These are phyloP conservation scores for Aphelenchoides avenae DNA, from an alignment of 1,140 invertebrate genomes.

Conservation along the genomic window DNA sequence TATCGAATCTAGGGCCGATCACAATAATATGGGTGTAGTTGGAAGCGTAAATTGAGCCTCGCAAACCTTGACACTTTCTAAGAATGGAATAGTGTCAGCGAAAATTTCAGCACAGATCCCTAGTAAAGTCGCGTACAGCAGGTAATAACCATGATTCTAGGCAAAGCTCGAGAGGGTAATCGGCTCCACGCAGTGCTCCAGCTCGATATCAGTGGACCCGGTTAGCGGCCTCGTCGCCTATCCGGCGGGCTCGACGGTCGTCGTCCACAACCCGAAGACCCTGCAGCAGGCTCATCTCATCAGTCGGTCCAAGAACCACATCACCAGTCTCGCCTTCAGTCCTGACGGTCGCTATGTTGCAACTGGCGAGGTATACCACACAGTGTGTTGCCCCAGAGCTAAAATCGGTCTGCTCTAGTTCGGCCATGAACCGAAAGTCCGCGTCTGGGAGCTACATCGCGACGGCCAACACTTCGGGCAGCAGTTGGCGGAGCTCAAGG, in stretches of 20 bases:
- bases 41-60: background rate
- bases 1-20: background rate
- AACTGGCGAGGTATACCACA: constrained; percentile 47
- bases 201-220: constrained; percentile 46
- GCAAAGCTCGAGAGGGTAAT: constrained; percentile 51
- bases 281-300: constrained; percentile 45
- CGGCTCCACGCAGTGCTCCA: constrained; percentile 46
- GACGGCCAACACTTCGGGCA: constrained; percentile 27
- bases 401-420: constrained; percentile 25
- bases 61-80: background rate
- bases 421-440: constrained; percentile 44
- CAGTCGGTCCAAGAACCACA: constrained; percentile 24
- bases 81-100: background rate
- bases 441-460: constrained; percentile 45
- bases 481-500: constrained; percentile 41
- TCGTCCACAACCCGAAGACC: constrained; percentile 37
- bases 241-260: constrained; percentile 57
- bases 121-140: too few species aligned
- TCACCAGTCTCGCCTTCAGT: constrained; percentile 44
- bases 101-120: too few species aligned
- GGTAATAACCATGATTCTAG: constrained; percentile 26
- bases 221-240: constrained; percentile 43
- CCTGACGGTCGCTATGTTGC: constrained; percentile 39
- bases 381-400: background rate
- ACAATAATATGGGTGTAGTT: background rate